Base-by-base conservation (phyloP, 1,140 invertebrate genomes). In the Aethina tumida region DNA sequence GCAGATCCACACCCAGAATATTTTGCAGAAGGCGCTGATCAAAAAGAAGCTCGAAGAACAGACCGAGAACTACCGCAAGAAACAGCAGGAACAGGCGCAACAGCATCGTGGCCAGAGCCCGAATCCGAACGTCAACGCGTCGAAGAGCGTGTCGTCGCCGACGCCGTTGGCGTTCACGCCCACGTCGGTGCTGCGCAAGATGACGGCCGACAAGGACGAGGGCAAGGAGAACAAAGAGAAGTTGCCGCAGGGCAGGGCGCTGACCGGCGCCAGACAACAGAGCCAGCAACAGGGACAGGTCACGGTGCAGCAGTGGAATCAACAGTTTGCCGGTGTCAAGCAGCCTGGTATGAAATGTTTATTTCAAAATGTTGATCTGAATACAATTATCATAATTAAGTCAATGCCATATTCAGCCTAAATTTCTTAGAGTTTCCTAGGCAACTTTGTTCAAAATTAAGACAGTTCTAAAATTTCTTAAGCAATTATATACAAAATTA, bases 21-120 rank as follows among this genome's bases (percentile, higher is more conserved):
- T 88, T 47, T 77, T 89, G 70, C 84, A 89, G 61, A 73, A 71
- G 50, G 84, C 84, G 17, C 67, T 88, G 34, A 79, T 89, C 41
- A 88, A 88, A 63, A 84, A 84, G 63, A 86, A 87, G 58, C 65
- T 89, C 24, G 84, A 88, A 59, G 84, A 89, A 53, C 84, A 88
- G 60, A 74, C 76, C 32, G 84, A 87, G 56, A 84, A 85, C 55
- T 85, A 71, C 56, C 70, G 81, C 18, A 81, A 84, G 49, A 70
- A 81, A 45, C 83, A 86, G 59, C 83, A 86, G 56, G 65, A 73
- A 41, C 70, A 71, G 40, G 63, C 66, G 6, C 27, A 8, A 5
- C 9, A 6, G 27, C 57, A 63, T 15, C 55, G 63, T 21, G 63
- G 63, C 14, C 58, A 65, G 32, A 58, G 53, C 38, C 56, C 56